Evolutionary conservation across 2,888 invertebrate species (phyloP).

Genomic region (Torymus texanus): DNA sequence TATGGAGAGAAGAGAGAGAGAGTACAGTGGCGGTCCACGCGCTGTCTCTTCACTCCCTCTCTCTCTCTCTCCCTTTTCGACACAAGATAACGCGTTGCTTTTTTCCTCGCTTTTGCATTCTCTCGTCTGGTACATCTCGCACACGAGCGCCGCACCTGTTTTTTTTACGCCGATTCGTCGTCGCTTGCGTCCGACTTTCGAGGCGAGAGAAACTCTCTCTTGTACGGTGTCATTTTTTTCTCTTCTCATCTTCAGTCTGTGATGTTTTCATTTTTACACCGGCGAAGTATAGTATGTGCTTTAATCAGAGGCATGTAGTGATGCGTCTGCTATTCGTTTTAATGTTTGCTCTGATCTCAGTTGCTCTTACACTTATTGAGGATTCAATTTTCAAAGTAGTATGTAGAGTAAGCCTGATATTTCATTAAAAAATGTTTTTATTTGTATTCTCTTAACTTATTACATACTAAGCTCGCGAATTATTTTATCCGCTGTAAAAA

Average conservation of each 20-base stretch:
- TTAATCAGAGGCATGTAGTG: not conserved
- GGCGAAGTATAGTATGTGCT: not conserved
- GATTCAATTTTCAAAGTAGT: too few relatives aligned
- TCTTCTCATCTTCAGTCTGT: not conserved
- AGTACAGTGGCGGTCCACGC: not conserved
- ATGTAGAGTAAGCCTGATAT: too few relatives aligned
- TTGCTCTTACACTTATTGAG: too few relatives aligned
- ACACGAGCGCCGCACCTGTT: not conserved
- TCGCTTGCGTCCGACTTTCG: not conserved
- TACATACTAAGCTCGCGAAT: too few relatives aligned
- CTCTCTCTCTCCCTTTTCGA: not conserved
- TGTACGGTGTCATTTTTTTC: not conserved
- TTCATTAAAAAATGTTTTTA: too few relatives aligned
- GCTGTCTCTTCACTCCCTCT: not conserved
- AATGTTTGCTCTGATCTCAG: too few relatives aligned
- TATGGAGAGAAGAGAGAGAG: not conserved
- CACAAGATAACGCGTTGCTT: constrained; percentile 27
- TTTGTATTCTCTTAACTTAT: too few relatives aligned
- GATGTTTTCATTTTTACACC: not conserved
- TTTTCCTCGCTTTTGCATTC: not conserved
- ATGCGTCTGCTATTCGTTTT: too few relatives aligned
- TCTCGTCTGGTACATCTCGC: not conserved
- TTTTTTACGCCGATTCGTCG: constrained; percentile 15
- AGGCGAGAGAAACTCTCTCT: not conserved
- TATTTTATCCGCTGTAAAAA: too few relatives aligned